Conservation (phyloP, 2,797 vertebrate genomes). For the Anguilla pacifica region DNA sequence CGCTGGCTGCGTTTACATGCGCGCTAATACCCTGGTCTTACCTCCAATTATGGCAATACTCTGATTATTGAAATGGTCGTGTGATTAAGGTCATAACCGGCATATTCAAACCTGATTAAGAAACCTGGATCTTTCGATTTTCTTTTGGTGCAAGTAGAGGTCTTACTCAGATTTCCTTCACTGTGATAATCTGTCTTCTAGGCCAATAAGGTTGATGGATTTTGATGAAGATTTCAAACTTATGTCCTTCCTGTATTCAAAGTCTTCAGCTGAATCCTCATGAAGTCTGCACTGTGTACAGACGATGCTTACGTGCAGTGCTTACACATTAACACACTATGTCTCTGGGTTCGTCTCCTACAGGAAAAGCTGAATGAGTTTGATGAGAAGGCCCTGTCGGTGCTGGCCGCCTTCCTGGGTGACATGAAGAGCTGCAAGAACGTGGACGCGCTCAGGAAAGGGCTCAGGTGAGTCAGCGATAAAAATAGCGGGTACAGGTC, state of each 20-base stretch:
- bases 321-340: not conserved
- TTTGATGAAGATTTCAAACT: not conserved
- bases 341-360: conserved; percentile 2
- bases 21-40: not conserved
- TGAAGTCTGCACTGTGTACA: not conserved
- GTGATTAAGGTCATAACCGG: too few species aligned
- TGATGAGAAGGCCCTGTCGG: conserved; percentile 77
- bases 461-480: conserved; percentile 71
- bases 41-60: not conserved
- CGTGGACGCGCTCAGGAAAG: conserved; percentile 74
- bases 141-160: too few species aligned
- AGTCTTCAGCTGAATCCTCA: not conserved
- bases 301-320: not conserved
- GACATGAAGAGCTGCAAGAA: conserved; percentile 76
- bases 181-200: too few species aligned
- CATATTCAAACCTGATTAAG: too few species aligned
- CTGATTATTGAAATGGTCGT: not conserved
- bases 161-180: too few species aligned
- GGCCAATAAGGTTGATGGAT: not conserved
- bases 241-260: not conserved
- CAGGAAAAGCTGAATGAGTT: conserved; percentile 86
- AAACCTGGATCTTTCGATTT: too few species aligned
- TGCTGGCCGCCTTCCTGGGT: conserved; percentile 74
- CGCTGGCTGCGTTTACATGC: not conserved
- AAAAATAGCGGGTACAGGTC: not conserved